Evolutionary conservation across 1,140 invertebrate species (phyloP), one percentile per base, ranked within the genome.

Genomic region (Bombus confusus): DNA sequence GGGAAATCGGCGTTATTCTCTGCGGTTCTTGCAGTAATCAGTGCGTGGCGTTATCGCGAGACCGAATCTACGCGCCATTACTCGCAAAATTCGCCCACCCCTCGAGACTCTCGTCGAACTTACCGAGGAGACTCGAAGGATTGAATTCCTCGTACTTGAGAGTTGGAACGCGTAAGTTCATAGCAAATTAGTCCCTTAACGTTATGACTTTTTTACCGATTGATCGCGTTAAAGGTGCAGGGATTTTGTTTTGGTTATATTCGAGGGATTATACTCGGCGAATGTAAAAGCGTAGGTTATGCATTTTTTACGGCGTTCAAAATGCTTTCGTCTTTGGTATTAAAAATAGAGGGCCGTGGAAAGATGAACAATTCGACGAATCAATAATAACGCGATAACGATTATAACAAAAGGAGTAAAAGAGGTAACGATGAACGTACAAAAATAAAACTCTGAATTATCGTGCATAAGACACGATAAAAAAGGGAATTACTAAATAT

Each of bases 1-100:
- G 88, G 89, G 89, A 88, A 90, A 90, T 90, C 83, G 83, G 80
- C 75, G 80, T 87, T 86, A 85, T 75, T 84, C 87, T 84, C 80
- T 80, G 39, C 81, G 74, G 83, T 86, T 91, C 86, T 90, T 88
- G 74, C 47, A 12, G 90, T 90, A 90, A 91, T 91, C 89, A 90
- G 88, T 84, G 86, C 80, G 62, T 86, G 80, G 83, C 62, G 81
- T 84, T 82, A 73, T 88, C 88, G 77, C 79, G 88, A 89, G 90
- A 91, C 78, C 89, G 79, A 88, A 91, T 86, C 84, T 86, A 39
- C 68, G 77, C 37, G 47, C 64, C 85, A 86, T 90, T 91, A 88
- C 59, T 78, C 57, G 68, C 69, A 39, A 86, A 88, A 88, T 90
- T 80, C 83, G 43, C 62, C 43, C 69, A 15, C n/a, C 83, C 88